Conservation (phyloP, 2,888 invertebrate genomes). For the Apamea epomidion region DNA sequence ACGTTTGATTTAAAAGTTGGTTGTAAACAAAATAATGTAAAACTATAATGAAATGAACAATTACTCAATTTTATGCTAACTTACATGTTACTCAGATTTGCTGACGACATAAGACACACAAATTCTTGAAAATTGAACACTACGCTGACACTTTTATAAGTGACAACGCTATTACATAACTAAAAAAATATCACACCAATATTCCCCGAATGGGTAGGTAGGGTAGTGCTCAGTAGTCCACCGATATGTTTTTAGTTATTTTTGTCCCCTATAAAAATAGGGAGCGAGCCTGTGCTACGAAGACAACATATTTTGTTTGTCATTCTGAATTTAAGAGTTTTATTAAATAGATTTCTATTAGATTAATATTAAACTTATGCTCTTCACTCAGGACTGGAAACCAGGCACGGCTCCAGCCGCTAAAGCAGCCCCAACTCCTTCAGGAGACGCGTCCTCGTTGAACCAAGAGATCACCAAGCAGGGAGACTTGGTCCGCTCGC, state of each 20-base stretch:
- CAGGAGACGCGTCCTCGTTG: constrained; percentile 62
- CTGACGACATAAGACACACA: not conserved
- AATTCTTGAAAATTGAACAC: not conserved
- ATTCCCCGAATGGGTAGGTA: not conserved
- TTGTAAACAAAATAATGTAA: not conserved
- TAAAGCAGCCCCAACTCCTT: constrained; percentile 48
- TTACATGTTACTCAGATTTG: not conserved
- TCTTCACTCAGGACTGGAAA: constrained; percentile 70
- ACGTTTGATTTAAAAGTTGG: not conserved
- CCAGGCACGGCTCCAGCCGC: constrained; percentile 67
- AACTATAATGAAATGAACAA: not conserved
- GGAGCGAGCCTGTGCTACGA: not conserved
- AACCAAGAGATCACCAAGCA: constrained; percentile 87
- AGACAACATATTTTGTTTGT: not conserved
- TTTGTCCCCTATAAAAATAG: not conserved
- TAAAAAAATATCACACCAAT: not conserved
- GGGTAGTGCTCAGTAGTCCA: not conserved
- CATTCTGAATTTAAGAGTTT: not conserved
- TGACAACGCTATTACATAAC: not conserved
- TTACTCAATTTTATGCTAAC: not conserved
- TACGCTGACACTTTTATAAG: not conserved
- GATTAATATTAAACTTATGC: not conserved
- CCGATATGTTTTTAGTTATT: not conserved
- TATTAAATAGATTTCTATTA: not conserved
- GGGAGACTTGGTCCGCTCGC: constrained; percentile 92